These are phyloP conservation scores for Anadara kagoshimensis DNA, from an alignment of 1,140 invertebrate genomes.

Conservation along the genomic window DNA sequence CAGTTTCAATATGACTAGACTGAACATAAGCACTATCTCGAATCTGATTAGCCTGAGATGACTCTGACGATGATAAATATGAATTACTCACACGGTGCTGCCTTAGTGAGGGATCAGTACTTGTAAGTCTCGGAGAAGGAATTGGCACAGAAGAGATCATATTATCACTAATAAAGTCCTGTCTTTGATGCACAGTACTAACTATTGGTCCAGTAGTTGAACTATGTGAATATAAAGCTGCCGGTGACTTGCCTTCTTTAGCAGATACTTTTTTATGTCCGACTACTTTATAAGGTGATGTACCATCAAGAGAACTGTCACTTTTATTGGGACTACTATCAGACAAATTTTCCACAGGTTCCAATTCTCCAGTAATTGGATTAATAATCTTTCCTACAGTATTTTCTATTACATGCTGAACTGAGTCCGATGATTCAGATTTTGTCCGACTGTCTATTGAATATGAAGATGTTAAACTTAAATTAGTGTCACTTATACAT, in stretches of 20 bases:
- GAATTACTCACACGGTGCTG: slow-evolving; percentile 1
- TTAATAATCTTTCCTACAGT: slow-evolving; percentile 85
- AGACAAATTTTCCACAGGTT: slow-evolving; percentile 78
- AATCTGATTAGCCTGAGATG: background rate
- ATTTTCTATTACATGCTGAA: slow-evolving; percentile 55
- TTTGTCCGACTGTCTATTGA: background rate
- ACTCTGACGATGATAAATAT: background rate
- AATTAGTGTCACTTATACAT: background rate
- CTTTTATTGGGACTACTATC: slow-evolving; percentile 59
- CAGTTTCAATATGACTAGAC: slow-evolving; percentile 4
- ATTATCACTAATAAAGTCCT: slow-evolving; percentile 1
- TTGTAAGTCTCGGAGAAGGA: slow-evolving; percentile 12
- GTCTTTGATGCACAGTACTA: background rate
- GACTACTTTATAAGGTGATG: slow-evolving; percentile 34
- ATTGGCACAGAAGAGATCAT: slow-evolving; percentile 16
- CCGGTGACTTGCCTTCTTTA: slow-evolving; percentile 11
- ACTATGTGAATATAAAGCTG: background rate
- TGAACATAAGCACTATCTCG: slow-evolving; percentile 10
- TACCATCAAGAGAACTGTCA: slow-evolving; percentile 42
- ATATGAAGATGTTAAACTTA: background rate
- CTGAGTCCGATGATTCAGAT: background rate
- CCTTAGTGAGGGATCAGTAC: slow-evolving; percentile 6
- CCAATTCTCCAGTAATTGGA: slow-evolving; percentile 88
- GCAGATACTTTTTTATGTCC: slow-evolving; percentile 11
- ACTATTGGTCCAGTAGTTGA: background rate